Evolutionary conservation across 1,140 invertebrate species (phyloP).

Genomic region (Drosophila eugracilis): DNA sequence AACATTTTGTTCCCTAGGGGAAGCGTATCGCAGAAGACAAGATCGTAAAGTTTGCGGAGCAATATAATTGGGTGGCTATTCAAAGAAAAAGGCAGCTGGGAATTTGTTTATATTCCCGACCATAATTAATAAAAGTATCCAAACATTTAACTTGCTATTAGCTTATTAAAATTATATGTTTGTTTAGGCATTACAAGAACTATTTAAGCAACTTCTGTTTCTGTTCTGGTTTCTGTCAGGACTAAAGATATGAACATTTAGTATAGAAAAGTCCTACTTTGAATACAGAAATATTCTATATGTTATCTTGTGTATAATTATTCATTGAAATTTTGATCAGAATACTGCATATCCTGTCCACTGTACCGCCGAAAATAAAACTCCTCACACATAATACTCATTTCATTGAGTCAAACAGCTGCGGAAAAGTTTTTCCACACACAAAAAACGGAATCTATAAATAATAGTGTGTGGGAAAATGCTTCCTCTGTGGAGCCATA

Average conservation of each 20-base stretch:
- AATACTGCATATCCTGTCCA: not conserved
- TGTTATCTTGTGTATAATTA: too few relatives aligned
- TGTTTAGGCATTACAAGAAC: not conserved
- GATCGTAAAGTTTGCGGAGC: conserved; percentile 24
- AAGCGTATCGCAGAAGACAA: conserved; percentile 6
- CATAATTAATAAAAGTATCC: conserved; percentile 2
- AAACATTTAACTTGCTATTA: not conserved
- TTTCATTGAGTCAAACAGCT: conserved; percentile 41
- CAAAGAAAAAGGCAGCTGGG: conserved; percentile 6
- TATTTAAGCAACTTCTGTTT: not conserved
- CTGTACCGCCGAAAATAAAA: conserved; percentile 8
- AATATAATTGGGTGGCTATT: not conserved
- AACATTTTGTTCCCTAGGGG: conserved; percentile 34
- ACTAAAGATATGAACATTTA: too few relatives aligned
- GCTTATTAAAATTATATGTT: not conserved
- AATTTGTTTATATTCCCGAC: conserved; percentile 23
- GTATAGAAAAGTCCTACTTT: too few relatives aligned
- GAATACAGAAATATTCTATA: not conserved
- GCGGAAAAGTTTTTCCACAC: conserved; percentile 44
- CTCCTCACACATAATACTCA: conserved; percentile 14
- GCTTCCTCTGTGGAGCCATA: conserved; percentile 61
- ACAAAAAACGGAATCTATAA: conserved; percentile 67
- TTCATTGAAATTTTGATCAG: too few relatives aligned
- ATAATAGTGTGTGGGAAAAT: conserved; percentile 63
- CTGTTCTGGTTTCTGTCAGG: too few relatives aligned